Evolutionary conservation across 2,888 invertebrate species (phyloP), one percentile per base, ranked within the genome.

Genomic region (Himalopsyche kuldschensis): DNA sequence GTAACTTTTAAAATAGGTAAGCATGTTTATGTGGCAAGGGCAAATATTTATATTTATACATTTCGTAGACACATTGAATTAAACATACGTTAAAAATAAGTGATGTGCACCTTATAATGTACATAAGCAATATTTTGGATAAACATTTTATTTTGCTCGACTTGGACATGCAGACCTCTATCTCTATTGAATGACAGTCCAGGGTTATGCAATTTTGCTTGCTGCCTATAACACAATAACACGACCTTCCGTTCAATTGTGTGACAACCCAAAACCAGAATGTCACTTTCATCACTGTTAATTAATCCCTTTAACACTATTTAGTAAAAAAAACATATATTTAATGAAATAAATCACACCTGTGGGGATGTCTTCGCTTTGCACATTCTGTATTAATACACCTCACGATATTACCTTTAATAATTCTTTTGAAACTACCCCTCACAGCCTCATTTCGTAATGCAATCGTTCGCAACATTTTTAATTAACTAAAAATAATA

Each of bases 391-490:
- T 92, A 87, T 92, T 92, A 87, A 94, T 87, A 89, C 93, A 93
- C 90, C 94, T 93, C 86, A 92, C 90, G 87, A 92, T 89, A 89
- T 93, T 94, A 86, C 90, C 90, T 88, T 93, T 91, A 86, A 93
- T 89, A 87, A 92, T 91, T 91, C 93, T 93, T 89, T 93, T 93
- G 78, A 95, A 89, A 88, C 93, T 90, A 88, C 93, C 92, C 88
- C 93, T 94, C 87, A 95, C 89, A 87, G 94, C 90, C 89, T 94
- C 94, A 90, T 94, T 94, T 91, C 95, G 94, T 90, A 93, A 90
- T 88, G 93, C 90, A 88, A 95, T 93, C 90, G 95, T 94, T 92
- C 96, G 94, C 90, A 96, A 92, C 96, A 96, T 96, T 69, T 69
- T 30, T 69, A 69, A 69, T 69, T 90, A 90, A 89, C 89, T 89